A percentile compares a stretch with the other conserved stretches of the same genome.
Evolutionary conservation across 2,797 vertebrate species (phyloP).

Genomic region (Botia kubotai): DNA sequence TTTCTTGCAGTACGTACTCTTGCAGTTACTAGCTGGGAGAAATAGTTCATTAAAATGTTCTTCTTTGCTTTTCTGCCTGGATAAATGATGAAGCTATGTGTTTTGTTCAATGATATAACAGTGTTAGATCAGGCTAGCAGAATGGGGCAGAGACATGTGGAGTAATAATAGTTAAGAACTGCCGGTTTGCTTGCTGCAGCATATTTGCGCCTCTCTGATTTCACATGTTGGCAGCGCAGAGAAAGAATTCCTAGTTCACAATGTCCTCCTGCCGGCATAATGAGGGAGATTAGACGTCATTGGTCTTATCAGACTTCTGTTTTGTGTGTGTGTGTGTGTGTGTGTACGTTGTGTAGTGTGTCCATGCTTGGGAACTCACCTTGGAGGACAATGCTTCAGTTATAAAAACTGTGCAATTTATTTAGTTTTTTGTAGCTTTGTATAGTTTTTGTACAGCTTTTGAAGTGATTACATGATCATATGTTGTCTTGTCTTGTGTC

Average conservation of each 20-base stretch:
- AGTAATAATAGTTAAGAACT: neutral
- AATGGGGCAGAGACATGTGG: neutral
- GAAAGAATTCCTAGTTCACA: constrained; percentile 8
- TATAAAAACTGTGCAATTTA: too few species aligned
- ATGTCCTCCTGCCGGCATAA: constrained; percentile 20
- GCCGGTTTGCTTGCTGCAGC: neutral
- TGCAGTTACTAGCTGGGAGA: neutral
- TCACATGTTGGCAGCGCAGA: neutral
- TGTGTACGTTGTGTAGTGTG: neutral
- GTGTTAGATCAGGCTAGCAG: neutral
- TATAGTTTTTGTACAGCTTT: too few species aligned
- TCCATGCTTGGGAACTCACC: constrained; percentile 1
- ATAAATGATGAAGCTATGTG: neutral
- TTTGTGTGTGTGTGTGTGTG: neutral
- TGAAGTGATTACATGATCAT: too few species aligned
- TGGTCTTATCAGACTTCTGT: neutral
- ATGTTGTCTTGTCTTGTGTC: too few species aligned
- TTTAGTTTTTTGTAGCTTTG: too few species aligned
- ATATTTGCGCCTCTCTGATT: constrained; percentile 15
- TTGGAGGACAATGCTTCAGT: neutral
- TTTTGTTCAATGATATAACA: neutral
- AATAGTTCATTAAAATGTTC: neutral
- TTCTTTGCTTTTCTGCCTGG: neutral
- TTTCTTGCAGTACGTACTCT: neutral
- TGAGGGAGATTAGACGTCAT: constrained; percentile 27